phyloP scores from a whole-genome alignment of 2,797 vertebrate species.

The Tokudaia muenninki region DNA sequence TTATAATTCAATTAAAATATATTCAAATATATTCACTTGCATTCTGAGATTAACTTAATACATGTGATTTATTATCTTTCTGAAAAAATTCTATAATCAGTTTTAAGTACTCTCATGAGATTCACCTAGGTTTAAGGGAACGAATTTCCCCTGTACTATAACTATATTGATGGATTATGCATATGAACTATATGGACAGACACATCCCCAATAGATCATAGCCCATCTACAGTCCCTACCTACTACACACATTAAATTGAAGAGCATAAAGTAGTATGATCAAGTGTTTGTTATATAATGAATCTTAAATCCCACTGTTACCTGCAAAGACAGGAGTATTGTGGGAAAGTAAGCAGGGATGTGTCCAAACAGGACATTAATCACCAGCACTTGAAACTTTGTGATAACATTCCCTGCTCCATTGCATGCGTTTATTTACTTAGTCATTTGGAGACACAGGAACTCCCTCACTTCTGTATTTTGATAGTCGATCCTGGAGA shows the following conservation, averaged over 20 bases:
- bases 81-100: neutral
- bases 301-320: constrained; percentile 62
- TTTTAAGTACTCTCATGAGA: constrained; percentile 1
- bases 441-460: constrained; percentile 58
- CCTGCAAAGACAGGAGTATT: neutral
- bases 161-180: neutral
- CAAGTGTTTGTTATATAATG: constrained; percentile 55
- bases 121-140: neutral
- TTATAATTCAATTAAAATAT: neutral
- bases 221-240: too few species aligned
- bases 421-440: constrained; percentile 61
- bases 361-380: constrained; percentile 71
- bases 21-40: neutral
- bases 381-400: constrained; percentile 67
- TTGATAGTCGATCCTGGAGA: neutral
- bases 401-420: constrained; percentile 53
- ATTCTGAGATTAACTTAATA: constrained; percentile 7
- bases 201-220: neutral
- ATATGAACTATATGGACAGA: too few species aligned
- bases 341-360: constrained; percentile 45
- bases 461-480: constrained; percentile 68
- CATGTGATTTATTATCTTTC: neutral
- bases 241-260: neutral
- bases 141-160: rapidly evolving
- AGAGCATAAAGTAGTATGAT: neutral